Conservation (phyloP, 2,797 vertebrate species). For the Sebastes cheni region DNA sequence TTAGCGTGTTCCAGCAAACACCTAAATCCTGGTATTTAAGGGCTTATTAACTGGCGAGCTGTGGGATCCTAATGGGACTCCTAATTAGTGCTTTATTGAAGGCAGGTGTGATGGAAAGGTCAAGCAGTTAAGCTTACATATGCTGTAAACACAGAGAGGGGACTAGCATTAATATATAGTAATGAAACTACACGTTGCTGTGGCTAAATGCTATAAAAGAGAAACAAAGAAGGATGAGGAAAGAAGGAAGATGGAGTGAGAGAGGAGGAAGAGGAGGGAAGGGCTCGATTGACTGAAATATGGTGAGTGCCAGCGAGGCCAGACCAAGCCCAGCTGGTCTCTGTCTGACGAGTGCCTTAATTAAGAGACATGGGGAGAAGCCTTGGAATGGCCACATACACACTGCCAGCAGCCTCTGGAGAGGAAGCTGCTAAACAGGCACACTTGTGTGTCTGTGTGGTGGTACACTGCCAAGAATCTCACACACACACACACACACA, state of each 20-base stretch:
- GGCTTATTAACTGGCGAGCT: slow-evolving; percentile 34
- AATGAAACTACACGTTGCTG: background rate
- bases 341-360: slow-evolving; percentile 78
- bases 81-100: slow-evolving; percentile 56
- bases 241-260: slow-evolving; percentile 1
- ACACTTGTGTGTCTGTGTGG: slow-evolving; percentile 64
- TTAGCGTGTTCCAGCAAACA: slow-evolving; percentile 15
- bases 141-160: background rate
- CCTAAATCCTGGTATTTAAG: slow-evolving; percentile 37
- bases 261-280: slow-evolving; percentile 5
- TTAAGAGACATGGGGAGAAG: slow-evolving; percentile 78
- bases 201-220: background rate
- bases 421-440: slow-evolving; percentile 72
- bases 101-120: slow-evolving; percentile 50
- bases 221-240: background rate
- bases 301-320: slow-evolving; percentile 67
- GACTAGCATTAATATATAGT: background rate
- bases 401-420: slow-evolving; percentile 70
- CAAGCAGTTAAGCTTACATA: slow-evolving; percentile 30
- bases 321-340: slow-evolving; percentile 79
- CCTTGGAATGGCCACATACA: slow-evolving; percentile 70
- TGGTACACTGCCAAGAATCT: slow-evolving; percentile 65
- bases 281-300: slow-evolving; percentile 56
- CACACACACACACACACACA: slow-evolving; percentile 18
- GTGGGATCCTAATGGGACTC: slow-evolving; percentile 32